Evolutionary conservation across 2,797 vertebrate genomes (phyloP), one percentile per base, ranked within the genome.

Genomic region (Propithecus perrieri): DNA sequence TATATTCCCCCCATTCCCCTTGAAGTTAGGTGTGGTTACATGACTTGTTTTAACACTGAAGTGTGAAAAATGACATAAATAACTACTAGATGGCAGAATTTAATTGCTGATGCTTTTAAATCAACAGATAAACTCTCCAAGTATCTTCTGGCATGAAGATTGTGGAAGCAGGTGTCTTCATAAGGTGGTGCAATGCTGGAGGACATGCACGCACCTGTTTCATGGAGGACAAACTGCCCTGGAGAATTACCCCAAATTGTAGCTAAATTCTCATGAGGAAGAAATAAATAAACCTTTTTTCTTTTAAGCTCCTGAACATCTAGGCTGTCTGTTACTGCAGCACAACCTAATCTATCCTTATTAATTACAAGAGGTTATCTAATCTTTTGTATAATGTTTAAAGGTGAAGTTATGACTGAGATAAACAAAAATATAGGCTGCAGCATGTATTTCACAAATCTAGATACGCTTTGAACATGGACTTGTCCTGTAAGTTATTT

Each of bases 221-320:
- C 59, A 48, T 46, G 38, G 61, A 76, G 12, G 46, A 81, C 22
- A 93, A 61, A 86, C 2, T 69, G 4, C 28, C 69, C 33, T 35
- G 20, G n/a, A 57, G 38, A 85, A 41, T 85, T 67, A 38, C 18
- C 18, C 28, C 87, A 61, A 30, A 22, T 20, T 69, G 20, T 35
- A 69, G 81, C 38, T 88, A 85, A 92, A 89, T 83, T 91, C 46
- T 28, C 71, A 61, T 55, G 13, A 72, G 28, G 28, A 50, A 96
- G 20, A 80, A 92, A 48, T 20, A 59, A 65, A 43, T 30, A 63
- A 78, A 43, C 0, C 26, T 46, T n/a, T 81, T 17, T 74, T 89
- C 28, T 71, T 89, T 85, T 38, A 84, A 95, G 65, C 33, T 96
- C 46, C 4, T 57, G 41, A 93, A 91, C 43, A 46, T 85, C n/a